phyloP scores from a whole-genome alignment of 1,140 invertebrate species.

The Diabrotica undecimpunctata region DNA sequence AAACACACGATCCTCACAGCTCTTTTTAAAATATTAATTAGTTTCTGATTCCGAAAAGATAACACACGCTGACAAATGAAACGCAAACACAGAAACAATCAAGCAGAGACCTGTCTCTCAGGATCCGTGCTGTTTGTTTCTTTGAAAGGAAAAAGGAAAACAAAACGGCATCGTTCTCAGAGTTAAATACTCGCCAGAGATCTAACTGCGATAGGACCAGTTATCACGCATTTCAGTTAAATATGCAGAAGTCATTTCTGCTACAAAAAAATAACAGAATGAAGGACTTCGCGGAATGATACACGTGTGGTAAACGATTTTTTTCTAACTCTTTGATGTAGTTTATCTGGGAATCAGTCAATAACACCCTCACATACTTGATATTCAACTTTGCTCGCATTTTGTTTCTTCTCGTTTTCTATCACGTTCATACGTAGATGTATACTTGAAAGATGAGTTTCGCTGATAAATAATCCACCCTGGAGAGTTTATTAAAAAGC shows the following conservation, averaged over 20 bases:
- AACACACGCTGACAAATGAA: constrained; percentile 3
- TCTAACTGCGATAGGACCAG: constrained; percentile 11
- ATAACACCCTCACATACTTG: constrained; percentile 3
- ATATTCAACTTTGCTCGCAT: constrained; percentile 7
- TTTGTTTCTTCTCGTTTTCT: neutral
- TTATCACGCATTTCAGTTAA: constrained; percentile 15
- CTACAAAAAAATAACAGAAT: neutral
- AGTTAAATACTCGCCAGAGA: constrained; percentile 1
- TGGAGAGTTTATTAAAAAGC: too few relatives aligned
- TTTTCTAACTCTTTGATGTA: constrained; percentile 10
- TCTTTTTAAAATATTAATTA: too few relatives aligned
- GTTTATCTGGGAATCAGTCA: constrained; percentile 7
- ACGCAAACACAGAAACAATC: constrained; percentile 1
- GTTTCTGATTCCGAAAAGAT: too few relatives aligned
- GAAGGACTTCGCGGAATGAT: neutral
- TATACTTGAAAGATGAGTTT: neutral
- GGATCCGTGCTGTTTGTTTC: neutral
- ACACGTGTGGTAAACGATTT: neutral
- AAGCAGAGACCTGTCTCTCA: neutral
- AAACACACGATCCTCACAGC: too few relatives aligned
- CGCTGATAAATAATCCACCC: too few relatives aligned
- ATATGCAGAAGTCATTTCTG: constrained; percentile 13
- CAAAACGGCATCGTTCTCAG: neutral
- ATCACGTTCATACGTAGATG: neutral
- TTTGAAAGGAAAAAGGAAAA: neutral